Conservation (phyloP, 2,888 invertebrate genomes). For the Sarcophaga rosellei region DNA sequence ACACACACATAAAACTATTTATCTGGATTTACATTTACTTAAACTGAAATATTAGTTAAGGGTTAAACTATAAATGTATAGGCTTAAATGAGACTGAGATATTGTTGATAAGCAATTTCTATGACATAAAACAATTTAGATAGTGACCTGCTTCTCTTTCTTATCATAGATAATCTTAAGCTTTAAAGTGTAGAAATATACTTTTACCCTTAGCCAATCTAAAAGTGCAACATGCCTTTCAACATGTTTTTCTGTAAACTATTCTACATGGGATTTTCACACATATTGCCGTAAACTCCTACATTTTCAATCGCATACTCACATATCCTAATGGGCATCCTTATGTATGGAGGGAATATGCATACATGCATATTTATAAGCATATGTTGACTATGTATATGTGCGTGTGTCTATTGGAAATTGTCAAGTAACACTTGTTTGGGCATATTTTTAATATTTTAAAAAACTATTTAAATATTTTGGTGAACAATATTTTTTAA, state of each 20-base stretch:
- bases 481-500: too few relatives aligned
- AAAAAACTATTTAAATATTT: too few relatives aligned
- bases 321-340: constrained; percentile 25
- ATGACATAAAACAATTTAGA: too few relatives aligned
- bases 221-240: constrained; percentile 53
- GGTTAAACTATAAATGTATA: neutral
- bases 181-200: neutral
- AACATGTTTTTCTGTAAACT: constrained; percentile 45
- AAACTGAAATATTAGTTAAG: neutral
- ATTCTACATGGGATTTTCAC: constrained; percentile 41
- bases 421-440: constrained; percentile 52
- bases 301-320: constrained; percentile 1
- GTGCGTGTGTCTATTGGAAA: neutral
- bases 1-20: neutral
- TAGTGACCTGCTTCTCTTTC: too few relatives aligned
- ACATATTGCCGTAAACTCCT: constrained; percentile 2
- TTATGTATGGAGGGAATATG: neutral
- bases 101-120: too few relatives aligned
- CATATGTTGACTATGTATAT: neutral
- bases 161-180: neutral
- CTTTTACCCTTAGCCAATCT: constrained; percentile 16
- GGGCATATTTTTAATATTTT: constrained; percentile 20
- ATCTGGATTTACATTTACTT: neutral
- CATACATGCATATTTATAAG: neutral
- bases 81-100: too few relatives aligned